These are phyloP conservation scores for Listrodromus nycthemerus DNA, from an alignment of 2,888 invertebrate species.

Conservation along the genomic window DNA sequence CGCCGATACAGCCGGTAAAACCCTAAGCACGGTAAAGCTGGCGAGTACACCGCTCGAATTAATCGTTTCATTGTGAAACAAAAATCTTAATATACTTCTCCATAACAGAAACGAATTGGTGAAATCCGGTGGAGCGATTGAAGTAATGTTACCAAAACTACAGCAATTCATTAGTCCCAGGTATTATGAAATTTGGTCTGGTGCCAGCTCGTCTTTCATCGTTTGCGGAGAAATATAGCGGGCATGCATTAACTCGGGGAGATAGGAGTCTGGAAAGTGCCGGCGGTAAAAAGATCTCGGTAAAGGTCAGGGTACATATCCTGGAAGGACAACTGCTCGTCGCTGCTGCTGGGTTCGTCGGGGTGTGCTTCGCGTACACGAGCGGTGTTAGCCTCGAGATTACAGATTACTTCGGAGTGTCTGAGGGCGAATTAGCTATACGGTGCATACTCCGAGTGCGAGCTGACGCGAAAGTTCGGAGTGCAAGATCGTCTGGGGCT, in stretches of 20 bases:
- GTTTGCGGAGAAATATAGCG: constrained; percentile 14
- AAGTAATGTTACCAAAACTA: constrained; percentile 23
- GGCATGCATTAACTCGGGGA: constrained; percentile 11
- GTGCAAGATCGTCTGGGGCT: background rate
- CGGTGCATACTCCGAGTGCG: constrained; percentile 18
- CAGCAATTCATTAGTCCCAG: constrained; percentile 20
- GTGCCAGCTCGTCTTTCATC: constrained; percentile 25
- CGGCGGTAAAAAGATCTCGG: constrained; percentile 40
- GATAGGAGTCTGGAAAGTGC: constrained; percentile 19
- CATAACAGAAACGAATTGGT: background rate
- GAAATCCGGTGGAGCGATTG: background rate
- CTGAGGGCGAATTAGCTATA: background rate
- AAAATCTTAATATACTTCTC: background rate
- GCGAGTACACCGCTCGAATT: too few species aligned
- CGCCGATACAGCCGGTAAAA: too few species aligned
- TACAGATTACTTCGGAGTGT: constrained; percentile 29
- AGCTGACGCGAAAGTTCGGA: constrained; percentile 39
- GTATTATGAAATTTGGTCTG: constrained; percentile 38
- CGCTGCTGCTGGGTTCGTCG: background rate
- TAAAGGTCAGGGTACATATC: constrained; percentile 42
- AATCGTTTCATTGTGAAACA: background rate
- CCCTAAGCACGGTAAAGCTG: too few species aligned
- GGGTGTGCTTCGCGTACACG: constrained; percentile 14
- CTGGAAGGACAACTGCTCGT: constrained; percentile 1
- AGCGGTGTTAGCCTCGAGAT: constrained; percentile 37